Evolutionary conservation across 1,140 invertebrate species (phyloP).

Genomic region (Drosophila seguyi): DNA sequence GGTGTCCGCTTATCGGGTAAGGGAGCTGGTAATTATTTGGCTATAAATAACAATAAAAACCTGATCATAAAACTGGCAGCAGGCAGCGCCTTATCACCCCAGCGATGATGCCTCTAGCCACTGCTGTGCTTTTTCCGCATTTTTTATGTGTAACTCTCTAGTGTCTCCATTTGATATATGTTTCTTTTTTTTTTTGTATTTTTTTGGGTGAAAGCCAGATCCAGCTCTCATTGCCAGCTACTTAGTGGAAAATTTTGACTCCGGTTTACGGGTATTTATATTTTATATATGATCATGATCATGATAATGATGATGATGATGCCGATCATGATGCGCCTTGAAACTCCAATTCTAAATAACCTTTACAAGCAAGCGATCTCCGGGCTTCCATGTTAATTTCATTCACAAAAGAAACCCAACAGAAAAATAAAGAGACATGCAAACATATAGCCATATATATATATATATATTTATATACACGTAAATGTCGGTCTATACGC

Average conservation of each 20-base stretch:
- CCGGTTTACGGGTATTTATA: conserved; percentile 24
- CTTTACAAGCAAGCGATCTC: conserved; percentile 19
- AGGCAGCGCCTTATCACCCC: conserved; percentile 25
- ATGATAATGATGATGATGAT: neutral
- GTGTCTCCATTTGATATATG: conserved; percentile 6
- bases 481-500: conserved; percentile 22
- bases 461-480: conserved; percentile 12
- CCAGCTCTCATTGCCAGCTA: conserved; percentile 14
- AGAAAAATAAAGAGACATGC: conserved; percentile 5
- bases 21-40: conserved; percentile 67
- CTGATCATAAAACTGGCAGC: conserved; percentile 52
- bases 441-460: conserved; percentile 11
- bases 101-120: conserved; percentile 3
- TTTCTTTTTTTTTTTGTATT: neutral
- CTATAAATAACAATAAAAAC: conserved; percentile 78
- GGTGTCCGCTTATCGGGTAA: conserved; percentile 48
- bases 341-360: conserved; percentile 67
- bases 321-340: conserved; percentile 60
- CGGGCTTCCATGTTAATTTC: conserved; percentile 35
- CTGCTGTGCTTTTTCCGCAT: neutral
- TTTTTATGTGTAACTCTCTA: conserved; percentile 7
- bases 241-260: conserved; percentile 59
- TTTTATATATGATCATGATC: neutral
- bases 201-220: conserved; percentile 22
- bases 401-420: conserved; percentile 43